Percentiles rank a stretch among this genome's conserved stretches.
Conservation (phyloP, 2,113 vertebrate species). For the human (Homo sapiens) region DNA sequence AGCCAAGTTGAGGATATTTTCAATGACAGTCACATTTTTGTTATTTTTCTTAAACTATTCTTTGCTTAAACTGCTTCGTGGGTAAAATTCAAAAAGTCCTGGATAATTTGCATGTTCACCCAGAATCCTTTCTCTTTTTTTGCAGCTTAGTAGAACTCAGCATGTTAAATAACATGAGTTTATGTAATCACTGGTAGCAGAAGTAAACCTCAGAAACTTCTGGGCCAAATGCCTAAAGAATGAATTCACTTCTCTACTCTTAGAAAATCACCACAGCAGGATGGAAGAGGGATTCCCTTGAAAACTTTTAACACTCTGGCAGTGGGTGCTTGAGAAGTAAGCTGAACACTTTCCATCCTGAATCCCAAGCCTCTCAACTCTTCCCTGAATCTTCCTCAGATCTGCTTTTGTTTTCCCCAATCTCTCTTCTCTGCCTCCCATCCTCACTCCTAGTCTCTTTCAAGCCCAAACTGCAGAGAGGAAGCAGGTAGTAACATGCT, state of each 20-base stretch:
- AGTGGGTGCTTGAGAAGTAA: neutral
- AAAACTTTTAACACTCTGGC: neutral
- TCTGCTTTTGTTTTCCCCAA: neutral
- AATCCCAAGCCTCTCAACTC: neutral
- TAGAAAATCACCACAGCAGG: neutral
- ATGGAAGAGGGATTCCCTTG: neutral
- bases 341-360: neutral
- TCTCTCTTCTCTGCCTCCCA: neutral
- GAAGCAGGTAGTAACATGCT: neutral
- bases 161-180: neutral
- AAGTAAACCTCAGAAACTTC: slow-evolving; percentile 34
- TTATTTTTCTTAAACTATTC: neutral
- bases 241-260: neutral
- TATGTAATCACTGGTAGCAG: slow-evolving; percentile 2
- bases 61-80: neutral
- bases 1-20: neutral
- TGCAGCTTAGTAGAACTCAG: neutral
- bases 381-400: neutral
- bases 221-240: slow-evolving; percentile 8
- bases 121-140: neutral
- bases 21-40: neutral
- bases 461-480: neutral
- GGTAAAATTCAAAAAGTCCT: neutral
- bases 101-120: neutral
- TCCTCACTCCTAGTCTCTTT: neutral